phyloP scores from a whole-genome alignment of 2,113 vertebrate species.

The Indicator maculatus region DNA sequence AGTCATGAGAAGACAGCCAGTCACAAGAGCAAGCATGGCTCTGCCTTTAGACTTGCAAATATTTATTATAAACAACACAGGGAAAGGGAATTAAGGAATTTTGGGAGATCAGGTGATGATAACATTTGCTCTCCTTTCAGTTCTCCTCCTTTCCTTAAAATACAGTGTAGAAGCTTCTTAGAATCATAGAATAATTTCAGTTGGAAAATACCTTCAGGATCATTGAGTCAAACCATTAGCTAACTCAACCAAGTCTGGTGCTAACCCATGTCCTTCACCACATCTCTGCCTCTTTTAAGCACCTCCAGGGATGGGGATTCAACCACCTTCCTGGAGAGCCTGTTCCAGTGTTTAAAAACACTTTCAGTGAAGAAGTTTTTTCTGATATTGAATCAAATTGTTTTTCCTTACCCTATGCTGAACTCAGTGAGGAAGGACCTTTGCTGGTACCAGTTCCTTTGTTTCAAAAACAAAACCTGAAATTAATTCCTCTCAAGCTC shows the following conservation, averaged over 20 bases:
- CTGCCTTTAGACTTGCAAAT: not conserved
- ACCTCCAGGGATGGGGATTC: too few relatives aligned
- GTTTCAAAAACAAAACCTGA: not conserved
- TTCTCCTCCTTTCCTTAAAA: not conserved
- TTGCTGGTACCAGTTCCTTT: not conserved
- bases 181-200: too few relatives aligned
- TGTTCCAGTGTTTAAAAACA: too few relatives aligned
- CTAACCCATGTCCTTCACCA: too few relatives aligned
- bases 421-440: not conserved
- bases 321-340: too few relatives aligned
- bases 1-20: not conserved
- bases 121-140: not conserved
- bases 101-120: not conserved
- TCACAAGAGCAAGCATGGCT: not conserved
- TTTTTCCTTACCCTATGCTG: not conserved
- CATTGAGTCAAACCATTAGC: too few relatives aligned
- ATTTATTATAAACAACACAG: not conserved
- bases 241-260: too few relatives aligned
- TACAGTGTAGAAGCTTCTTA: not conserved
- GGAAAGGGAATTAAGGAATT: not conserved
- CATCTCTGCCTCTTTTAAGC: too few relatives aligned
- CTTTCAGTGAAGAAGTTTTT: too few relatives aligned
- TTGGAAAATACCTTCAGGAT: too few relatives aligned
- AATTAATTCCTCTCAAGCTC: not conserved
- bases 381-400: too few relatives aligned